Base-by-base conservation (phyloP, 2,888 invertebrate species). In the Pyrrhosoma nymphula region DNA sequence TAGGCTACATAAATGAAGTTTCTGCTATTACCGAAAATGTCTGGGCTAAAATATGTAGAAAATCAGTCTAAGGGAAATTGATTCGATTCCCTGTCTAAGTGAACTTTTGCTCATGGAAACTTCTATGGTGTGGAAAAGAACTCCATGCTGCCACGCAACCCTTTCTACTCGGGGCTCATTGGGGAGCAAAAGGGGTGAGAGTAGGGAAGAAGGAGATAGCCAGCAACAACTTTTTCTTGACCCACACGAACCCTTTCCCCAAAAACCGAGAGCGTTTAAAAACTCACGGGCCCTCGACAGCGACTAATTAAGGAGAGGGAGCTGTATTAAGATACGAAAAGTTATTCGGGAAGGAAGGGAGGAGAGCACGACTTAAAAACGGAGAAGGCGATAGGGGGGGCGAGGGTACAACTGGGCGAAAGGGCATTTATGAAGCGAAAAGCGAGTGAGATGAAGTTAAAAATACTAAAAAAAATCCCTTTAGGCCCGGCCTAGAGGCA, bases 231-330 rank as follows among this genome's bases (percentile, higher is more conserved):
- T 69, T 69, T 69, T 69, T 69, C 69, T 47, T 47, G 8, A n/a
- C 69, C 69, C 26, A 12, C n/a, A n/a, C 69, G 23, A 26, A n/a
- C 23, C 69, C 69, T 20, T 60, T 60, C 60, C 60, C 16, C 60
- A 14, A 14, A 14, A 14, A 60, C 60, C 6, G n/a, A 69, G 26
- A 69, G 26, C 69, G 10, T 26, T 69, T 69, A 69, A 69, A 26
- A 69, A 6, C 63, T 23, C 20, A 63, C 69, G 69, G 69, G 26
- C 69, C n/a, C n/a, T n/a, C 69, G 69, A 69, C 69, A 26, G 69
- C 69, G 26, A 69, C 69, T 69, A 69, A 69, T 69, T 69, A 69
- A 69, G 69, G 69, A n/a, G 69, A 26, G 69, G n/a, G 69, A 69
- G n/a, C 26, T n/a, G 69, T 69, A 26, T 69, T 69, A n/a, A 69